These are phyloP conservation scores for Serripes groenlandicus DNA, from an alignment of 2,888 invertebrate species.

Conservation along the genomic window DNA sequence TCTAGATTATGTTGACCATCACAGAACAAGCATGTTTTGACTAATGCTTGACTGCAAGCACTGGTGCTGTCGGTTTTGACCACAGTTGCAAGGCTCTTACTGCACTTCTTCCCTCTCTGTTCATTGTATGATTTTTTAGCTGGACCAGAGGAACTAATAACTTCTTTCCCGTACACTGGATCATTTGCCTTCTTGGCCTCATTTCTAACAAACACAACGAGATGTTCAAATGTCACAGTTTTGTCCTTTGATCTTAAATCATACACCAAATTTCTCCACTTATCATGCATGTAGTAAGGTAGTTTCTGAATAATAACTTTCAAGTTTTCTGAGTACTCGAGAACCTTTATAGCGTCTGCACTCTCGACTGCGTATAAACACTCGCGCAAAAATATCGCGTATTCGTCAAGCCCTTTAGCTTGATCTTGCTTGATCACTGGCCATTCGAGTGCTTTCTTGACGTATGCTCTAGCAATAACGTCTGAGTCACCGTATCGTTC, in stretches of 20 bases:
- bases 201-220: constrained; percentile 34
- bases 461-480: constrained; percentile 31
- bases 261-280: constrained; percentile 46
- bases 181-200: constrained; percentile 46
- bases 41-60: background rate
- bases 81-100: background rate
- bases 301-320: constrained; percentile 43
- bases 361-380: constrained; percentile 39
- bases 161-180: constrained; percentile 43
- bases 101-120: background rate
- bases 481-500: constrained; percentile 45
- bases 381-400: constrained; percentile 41
- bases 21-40: background rate
- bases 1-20: background rate
- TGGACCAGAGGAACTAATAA: background rate
- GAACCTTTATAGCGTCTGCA: constrained; percentile 15
- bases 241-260: background rate
- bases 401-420: constrained; percentile 36
- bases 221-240: constrained; percentile 22
- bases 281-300: constrained; percentile 48
- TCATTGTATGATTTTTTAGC: background rate
- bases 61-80: background rate
- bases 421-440: constrained; percentile 28
- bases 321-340: constrained; percentile 60
- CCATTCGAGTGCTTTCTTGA: constrained; percentile 35